Evolutionary conservation across 2,797 vertebrate species (phyloP).

Genomic region (Gastrophryne carolinensis): DNA sequence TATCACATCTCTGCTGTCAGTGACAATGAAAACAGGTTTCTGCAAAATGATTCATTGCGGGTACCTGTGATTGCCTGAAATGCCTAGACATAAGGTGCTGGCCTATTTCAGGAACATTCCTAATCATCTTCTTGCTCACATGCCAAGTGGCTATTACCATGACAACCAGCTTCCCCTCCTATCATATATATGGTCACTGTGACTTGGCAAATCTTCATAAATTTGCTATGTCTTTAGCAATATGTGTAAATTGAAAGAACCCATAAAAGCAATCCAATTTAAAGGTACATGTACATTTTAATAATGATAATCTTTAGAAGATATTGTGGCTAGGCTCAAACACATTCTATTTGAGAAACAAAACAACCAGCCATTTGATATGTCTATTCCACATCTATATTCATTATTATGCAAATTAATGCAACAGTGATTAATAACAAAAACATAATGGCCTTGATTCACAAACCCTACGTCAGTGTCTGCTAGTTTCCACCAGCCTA

Average conservation of each 20-base stretch:
- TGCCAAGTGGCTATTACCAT: conserved; percentile 55
- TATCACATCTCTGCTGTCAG: conserved; percentile 5
- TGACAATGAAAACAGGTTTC: background rate
- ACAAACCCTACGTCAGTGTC: too few relatives aligned
- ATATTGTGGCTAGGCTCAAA: too few relatives aligned
- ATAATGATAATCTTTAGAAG: too few relatives aligned
- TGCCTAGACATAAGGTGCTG: conserved; percentile 22
- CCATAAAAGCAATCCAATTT: background rate
- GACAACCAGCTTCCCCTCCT: conserved; percentile 61
- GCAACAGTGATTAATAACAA: too few relatives aligned
- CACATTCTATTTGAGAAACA: too few relatives aligned
- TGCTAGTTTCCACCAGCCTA: too few relatives aligned
- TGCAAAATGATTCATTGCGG: conserved; percentile 8
- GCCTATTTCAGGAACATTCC: conserved; percentile 37
- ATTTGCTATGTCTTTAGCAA: conserved; percentile 30
- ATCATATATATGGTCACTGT: conserved; percentile 42
- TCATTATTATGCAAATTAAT: too few relatives aligned
- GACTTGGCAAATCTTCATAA: conserved; percentile 52
- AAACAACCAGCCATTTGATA: too few relatives aligned
- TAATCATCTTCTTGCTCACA: conserved; percentile 53
- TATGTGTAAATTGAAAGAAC: conserved; percentile 3
- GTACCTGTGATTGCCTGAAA: conserved; percentile 23
- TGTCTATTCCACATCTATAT: too few relatives aligned
- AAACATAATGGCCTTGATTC: too few relatives aligned
- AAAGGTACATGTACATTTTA: too few relatives aligned